Percentiles rank a stretch among this genome's conserved stretches.
Evolutionary conservation across 2,888 invertebrate genomes (phyloP).

Genomic region (Aquatica leii): DNA sequence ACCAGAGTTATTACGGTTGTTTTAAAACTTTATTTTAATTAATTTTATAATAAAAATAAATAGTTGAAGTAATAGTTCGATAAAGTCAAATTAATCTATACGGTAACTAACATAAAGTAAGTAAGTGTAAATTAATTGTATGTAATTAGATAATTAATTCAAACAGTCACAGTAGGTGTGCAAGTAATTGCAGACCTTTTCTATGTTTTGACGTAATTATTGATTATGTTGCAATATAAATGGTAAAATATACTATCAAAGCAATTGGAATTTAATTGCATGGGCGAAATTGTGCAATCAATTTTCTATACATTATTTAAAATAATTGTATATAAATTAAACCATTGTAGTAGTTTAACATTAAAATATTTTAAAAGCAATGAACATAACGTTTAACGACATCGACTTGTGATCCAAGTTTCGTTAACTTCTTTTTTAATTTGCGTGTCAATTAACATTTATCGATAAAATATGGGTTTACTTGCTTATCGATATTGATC

Average conservation of each 20-base stretch:
- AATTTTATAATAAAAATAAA: too few relatives aligned
- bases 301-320: too few relatives aligned
- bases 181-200: conserved; percentile 4
- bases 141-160: not conserved
- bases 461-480: conserved; percentile 42
- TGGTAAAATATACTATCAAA: conserved; percentile 24
- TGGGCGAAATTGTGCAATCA: conserved; percentile 21
- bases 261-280: conserved; percentile 28
- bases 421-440: conserved; percentile 42
- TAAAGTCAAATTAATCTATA: not conserved
- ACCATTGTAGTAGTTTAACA: too few relatives aligned
- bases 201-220: conserved; percentile 9
- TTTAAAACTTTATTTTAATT: too few relatives aligned
- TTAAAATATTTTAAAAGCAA: too few relatives aligned
- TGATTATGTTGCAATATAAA: conserved; percentile 12
- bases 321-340: too few relatives aligned
- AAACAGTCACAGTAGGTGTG: not conserved
- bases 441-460: conserved; percentile 45
- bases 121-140: conserved; percentile 8
- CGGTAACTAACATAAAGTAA: not conserved
- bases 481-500: conserved; percentile 41
- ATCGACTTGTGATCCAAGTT: conserved; percentile 40
- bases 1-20: too few relatives aligned
- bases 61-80: too few relatives aligned
- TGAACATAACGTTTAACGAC: conserved; percentile 40